Evolutionary conservation across 2,888 invertebrate genomes (phyloP), one percentile per base, ranked within the genome.

Genomic region (Norana najaformis): DNA sequence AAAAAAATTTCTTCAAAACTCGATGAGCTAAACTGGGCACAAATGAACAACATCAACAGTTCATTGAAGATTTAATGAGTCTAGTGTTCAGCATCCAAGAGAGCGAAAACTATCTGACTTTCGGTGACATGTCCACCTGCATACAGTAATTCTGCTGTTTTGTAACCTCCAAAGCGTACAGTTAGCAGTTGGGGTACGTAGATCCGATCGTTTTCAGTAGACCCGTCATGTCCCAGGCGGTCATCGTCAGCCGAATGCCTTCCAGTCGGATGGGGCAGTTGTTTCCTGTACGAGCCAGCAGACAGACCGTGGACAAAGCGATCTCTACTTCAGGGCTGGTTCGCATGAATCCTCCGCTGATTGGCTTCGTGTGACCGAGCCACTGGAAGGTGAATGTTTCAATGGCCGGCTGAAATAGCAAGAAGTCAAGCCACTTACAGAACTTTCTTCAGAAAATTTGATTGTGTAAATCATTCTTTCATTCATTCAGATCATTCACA

Each of bases 271-370:
- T 90, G 83, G 88, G 89, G 53, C 92, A 92, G 91, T 96, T 95
- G 91, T 96, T 95, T 93, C 97, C 97, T 0, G 97, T 96, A 90
- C 97, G 96, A 30, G 97, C 95, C 88, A 97, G 95, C 94, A 97
- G 98, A 94, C 98, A 98, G 11, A 98, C 96, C 0, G 98, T 97
- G 94, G 98, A 98, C 5, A 98, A 95, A 0, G 98, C 97, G 95
- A 98, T 96, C 95, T 98, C 98, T 92, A 98, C 95, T 95, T 98
- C 98, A 0, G 98, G 98, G 90, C 97, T 97, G 11, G 94, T 92
- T 82, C 95, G 93, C 91, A 94, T 90, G 91, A 94, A 93, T 41
- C 91, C 36, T 34, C 91, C 91, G 5, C 89, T 88, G 82, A 91
- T 90, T 3, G 91, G 90, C 89, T 92, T 92, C 36, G 69, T 82